Evolutionary conservation across 2,797 vertebrate genomes (phyloP), one percentile per base, ranked within the genome.

Genomic region (Tympanoctomys barrerae): DNA sequence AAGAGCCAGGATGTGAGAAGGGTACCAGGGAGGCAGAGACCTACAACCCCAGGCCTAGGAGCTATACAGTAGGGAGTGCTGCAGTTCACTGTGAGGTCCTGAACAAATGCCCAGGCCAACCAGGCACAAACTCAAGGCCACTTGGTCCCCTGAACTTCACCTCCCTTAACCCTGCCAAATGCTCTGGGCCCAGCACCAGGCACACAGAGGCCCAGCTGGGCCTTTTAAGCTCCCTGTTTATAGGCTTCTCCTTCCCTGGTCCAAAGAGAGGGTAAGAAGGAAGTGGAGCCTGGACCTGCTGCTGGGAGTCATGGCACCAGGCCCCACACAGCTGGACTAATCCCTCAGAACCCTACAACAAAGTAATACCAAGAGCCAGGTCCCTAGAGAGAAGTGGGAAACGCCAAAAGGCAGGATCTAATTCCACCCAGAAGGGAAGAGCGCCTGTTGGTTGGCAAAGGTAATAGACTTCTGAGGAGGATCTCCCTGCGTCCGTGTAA

Each of bases 271-370:
- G 16, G 49, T 42, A 52, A 33, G 49, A 78, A 78, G 46, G 46
- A 78, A 52, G 46, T 33, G 16, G 22, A 16, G 46, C 31, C 49
- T 10, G 24, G 24, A 59, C 71, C 89, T 91, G 70, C 82, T 92
- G 95, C 87, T 87, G 83, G 77, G 49, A 96, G 77, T 85, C 94
- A 96, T 42, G 59, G 94, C 90, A 92, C 96, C 90, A 19, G 73
- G 75, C 66, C 93, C 90, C 61, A 87, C 96, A 90, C 46, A 84
- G 82, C 88, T 54, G 2, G 2, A 88, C 52, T 93, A 95, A 94
- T 83, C 82, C 93, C 54, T 91, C 42, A 26, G 83, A 88, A 78
- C 6, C 79, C 93, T 70, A 81, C 0, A 2, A 75, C 70, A 64
- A 86, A 66, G 33, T 31, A 75, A 62, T 78, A 83, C 89, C 77